Conservation (phyloP, 64 coral and sea anemone species). For the Pocillopora damicornis region DNA sequence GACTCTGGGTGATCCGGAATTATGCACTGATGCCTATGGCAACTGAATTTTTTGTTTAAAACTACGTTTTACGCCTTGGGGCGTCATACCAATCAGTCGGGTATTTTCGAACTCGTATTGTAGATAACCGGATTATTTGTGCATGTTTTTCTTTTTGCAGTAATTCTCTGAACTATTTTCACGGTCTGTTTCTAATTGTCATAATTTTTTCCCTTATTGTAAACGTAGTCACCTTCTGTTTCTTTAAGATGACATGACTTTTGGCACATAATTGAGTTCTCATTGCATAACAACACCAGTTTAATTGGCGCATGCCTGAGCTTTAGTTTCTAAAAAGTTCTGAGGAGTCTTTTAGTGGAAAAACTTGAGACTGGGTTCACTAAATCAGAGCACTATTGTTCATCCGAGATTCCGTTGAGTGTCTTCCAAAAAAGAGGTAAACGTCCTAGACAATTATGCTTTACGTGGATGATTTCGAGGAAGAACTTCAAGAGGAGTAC, state of each 20-base stretch:
- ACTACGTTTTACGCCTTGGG: too few relatives aligned
- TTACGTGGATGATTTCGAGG: not conserved
- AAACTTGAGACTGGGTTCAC: too few relatives aligned
- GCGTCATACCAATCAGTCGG: too few relatives aligned
- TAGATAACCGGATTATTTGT: too few relatives aligned
- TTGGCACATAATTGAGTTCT: not conserved
- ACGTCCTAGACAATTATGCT: not conserved
- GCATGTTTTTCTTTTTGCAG: too few relatives aligned
- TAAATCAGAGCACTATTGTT: too few relatives aligned
- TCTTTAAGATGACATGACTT: not conserved
- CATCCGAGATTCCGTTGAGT: not conserved
- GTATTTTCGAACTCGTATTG: too few relatives aligned
- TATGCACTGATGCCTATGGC: too few relatives aligned
- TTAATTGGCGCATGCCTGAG: not conserved
- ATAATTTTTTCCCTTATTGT: not conserved
- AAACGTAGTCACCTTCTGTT: not conserved
- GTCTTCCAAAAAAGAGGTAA: not conserved
- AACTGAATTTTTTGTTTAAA: too few relatives aligned
- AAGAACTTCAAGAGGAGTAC: constrained; percentile 8
- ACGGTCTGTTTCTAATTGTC: not conserved
- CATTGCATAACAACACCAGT: not conserved
- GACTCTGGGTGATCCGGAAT: too few relatives aligned
- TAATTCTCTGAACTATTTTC: not conserved
- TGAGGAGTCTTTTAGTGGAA: too few relatives aligned
- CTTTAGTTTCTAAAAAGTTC: too few relatives aligned